Conservation (phyloP, 2,113 vertebrate species). For the Vombatus ursinus region DNA sequence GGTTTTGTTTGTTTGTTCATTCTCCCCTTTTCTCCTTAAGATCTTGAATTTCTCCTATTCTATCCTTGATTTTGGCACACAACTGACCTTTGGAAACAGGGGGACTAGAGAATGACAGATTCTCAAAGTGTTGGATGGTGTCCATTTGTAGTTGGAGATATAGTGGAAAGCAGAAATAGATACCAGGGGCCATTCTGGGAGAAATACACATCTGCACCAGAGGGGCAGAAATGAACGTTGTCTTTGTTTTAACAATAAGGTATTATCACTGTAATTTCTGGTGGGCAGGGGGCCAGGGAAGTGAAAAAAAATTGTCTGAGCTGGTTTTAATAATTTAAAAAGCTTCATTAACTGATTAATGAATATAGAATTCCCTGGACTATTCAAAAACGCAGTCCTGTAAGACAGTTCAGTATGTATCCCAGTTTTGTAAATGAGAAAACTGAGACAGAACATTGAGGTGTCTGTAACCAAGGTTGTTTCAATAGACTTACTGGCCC, state of each 20-base stretch:
- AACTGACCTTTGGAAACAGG: background rate
- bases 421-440: background rate
- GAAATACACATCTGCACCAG: background rate
- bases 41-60: slow-evolving; percentile 8
- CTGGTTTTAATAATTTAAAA: slow-evolving; percentile 49
- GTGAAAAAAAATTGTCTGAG: slow-evolving; percentile 31
- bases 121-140: background rate
- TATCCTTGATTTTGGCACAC: background rate
- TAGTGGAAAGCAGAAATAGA: slow-evolving; percentile 11
- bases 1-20: slow-evolving; percentile 53
- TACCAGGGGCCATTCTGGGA: background rate
- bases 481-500: background rate
- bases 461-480: background rate
- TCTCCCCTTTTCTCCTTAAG: slow-evolving; percentile 49
- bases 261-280: slow-evolving; percentile 26
- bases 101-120: background rate
- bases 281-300: slow-evolving; percentile 22
- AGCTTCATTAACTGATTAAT: slow-evolving; percentile 13
- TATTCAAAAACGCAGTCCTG: background rate
- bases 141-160: background rate
- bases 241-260: background rate
- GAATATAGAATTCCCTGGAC: slow-evolving; percentile 31
- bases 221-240: background rate
- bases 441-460: background rate
- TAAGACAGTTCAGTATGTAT: slow-evolving; percentile 21